Percentiles rank a stretch among this genome's conserved stretches.
These are phyloP conservation scores for Myrmecobius fasciatus DNA, from an alignment of 2,113 vertebrate species.

Conservation along the genomic window DNA sequence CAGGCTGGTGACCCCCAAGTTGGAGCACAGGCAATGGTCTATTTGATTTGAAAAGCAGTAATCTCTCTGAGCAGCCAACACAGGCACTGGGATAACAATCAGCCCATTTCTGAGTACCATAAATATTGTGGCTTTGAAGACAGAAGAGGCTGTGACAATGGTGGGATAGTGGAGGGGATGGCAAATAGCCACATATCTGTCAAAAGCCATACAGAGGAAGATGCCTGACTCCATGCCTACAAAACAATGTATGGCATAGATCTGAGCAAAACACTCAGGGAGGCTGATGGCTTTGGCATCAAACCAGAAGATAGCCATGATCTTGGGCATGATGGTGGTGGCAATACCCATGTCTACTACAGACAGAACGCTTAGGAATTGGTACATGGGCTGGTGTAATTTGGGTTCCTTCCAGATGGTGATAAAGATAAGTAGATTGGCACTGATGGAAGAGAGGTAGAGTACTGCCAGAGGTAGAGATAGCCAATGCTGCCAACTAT, in stretches of 20 bases:
- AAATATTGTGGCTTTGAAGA: constrained; percentile 48
- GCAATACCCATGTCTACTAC: constrained; percentile 56
- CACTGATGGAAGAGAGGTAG: constrained; percentile 22
- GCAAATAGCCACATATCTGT: constrained; percentile 66
- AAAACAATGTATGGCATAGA: constrained; percentile 62
- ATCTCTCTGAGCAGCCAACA: constrained; percentile 58
- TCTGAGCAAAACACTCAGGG: constrained; percentile 66
- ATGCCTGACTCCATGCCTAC: constrained; percentile 60
- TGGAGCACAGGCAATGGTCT: constrained; percentile 49
- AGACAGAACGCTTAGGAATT: constrained; percentile 54
- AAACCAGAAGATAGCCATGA: constrained; percentile 65
- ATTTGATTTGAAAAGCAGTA: constrained; percentile 50
- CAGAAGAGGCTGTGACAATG: constrained; percentile 48
- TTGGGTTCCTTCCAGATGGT: constrained; percentile 35
- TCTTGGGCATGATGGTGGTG: constrained; percentile 62
- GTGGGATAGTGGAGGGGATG: constrained; percentile 31
- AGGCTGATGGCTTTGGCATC: constrained; percentile 52
- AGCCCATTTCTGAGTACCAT: constrained; percentile 50
- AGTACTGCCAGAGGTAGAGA: constrained; percentile 43
- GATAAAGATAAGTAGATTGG: constrained; percentile 56
- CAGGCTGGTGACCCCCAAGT: constrained; percentile 50
- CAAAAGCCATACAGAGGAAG: constrained; percentile 66
- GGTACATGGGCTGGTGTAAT: constrained; percentile 56
- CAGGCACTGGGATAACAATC: not conserved
- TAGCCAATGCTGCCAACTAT: constrained; percentile 70